Base-by-base conservation (phyloP, 2,888 invertebrate species). In the Netelia melanura region DNA sequence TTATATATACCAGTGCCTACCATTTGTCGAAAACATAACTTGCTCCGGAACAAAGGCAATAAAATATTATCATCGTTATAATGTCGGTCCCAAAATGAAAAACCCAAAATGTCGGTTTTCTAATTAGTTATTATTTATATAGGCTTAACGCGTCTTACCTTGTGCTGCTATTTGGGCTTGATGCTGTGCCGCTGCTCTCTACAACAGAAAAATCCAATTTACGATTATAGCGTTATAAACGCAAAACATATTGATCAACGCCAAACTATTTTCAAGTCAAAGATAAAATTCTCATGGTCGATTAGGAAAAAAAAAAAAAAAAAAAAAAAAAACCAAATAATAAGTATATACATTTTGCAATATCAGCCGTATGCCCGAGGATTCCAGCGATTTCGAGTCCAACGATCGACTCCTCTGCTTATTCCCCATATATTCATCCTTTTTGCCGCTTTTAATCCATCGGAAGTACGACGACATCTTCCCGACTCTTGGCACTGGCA, bases 331-430 rank as follows among this genome's bases (percentile, higher is more conserved):
- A 23, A 10, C 21, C 78, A 61, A 70, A 61, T 43, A 67, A 85
- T 84, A 21, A 21, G 21, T 21, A 21, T 21, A 82, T 94, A 95
- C 95, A 90, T 95, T 94, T 89, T 96, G 95, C 11, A 96, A 94
- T 76, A 96, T 95, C 61, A 95, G 92, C 76, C 95, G 95, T 86
- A 96, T 95, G 52, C 97, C 97, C 82, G 96, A 96, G 78, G 96
- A 94, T 91, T 97, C 96, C 91, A 97, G 94, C 9, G 96, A 95
- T 86, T 96, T 95, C 43, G 97, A 96, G 92, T 97, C 97, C 92
- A 97, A 93, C 0, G 97, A 97, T 84, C 96, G 95, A 92, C 97
- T 97, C 76, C 97, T 95, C 10, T 96, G 97, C 90, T 97, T 94
- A 65, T 95, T 94, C 91, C 94, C 95, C 89, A 95, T 95, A 89